Evolutionary conservation across 1,140 invertebrate genomes (phyloP).

Genomic region (Plectus sambesii): DNA sequence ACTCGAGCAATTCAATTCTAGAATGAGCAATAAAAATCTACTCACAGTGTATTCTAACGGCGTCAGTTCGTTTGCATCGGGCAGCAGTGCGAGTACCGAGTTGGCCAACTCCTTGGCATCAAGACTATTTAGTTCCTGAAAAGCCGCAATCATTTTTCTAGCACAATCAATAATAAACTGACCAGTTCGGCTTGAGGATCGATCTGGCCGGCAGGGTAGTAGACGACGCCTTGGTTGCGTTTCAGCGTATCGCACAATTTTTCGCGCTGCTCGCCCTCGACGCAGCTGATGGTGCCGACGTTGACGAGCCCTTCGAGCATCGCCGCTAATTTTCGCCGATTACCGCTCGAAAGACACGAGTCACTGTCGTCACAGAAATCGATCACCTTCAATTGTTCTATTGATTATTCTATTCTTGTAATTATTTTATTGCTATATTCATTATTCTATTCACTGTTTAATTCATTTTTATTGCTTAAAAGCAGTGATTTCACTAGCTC

Average conservation of each 20-base stretch:
- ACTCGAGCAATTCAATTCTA: slow-evolving; percentile 16
- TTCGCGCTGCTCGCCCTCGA: slow-evolving; percentile 37
- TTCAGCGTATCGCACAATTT: slow-evolving; percentile 51
- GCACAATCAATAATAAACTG: slow-evolving; percentile 35
- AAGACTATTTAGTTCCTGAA: slow-evolving; percentile 35
- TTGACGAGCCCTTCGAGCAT: slow-evolving; percentile 53
- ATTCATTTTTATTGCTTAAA: too few species aligned
- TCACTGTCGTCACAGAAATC: slow-evolving; percentile 37
- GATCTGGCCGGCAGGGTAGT: slow-evolving; percentile 48
- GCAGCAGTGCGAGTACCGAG: slow-evolving; percentile 53
- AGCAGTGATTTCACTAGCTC: too few species aligned
- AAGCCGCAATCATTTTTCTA: slow-evolving; percentile 35
- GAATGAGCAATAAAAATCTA: slow-evolving; percentile 38
- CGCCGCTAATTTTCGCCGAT: slow-evolving; percentile 29
- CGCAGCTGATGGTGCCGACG: slow-evolving; percentile 52
- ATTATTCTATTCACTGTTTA: too few species aligned
- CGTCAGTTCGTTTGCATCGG: slow-evolving; percentile 49
- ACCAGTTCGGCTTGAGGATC: slow-evolving; percentile 40
- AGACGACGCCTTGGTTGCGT: slow-evolving; percentile 49
- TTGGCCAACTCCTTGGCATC: slow-evolving; percentile 52
- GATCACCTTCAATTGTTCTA: too few species aligned
- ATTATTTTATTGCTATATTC: too few species aligned
- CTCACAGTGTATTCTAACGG: slow-evolving; percentile 28
- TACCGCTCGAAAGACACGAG: slow-evolving; percentile 20
- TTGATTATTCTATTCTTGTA: too few species aligned